Evolutionary conservation across 2,113 vertebrate species (phyloP), one percentile per base, ranked within the genome.

Genomic region (Eidolon helvum): DNA sequence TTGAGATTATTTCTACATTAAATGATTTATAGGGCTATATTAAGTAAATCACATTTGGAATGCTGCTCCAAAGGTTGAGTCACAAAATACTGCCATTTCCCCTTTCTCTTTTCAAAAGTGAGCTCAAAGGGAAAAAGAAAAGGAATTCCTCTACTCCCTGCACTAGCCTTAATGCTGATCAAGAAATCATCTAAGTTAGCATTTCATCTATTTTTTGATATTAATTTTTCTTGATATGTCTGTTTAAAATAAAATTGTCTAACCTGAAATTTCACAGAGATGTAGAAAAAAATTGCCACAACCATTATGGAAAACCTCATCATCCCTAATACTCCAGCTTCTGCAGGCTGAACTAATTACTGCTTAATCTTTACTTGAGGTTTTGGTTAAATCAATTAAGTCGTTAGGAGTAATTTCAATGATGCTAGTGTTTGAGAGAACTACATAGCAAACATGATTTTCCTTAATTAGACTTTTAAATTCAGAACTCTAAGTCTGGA

Each of bases 391-490:
- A 96, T 96, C 79, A 55, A 53, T 91, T 74, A 96, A 95, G 83
- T 94, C 16, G 0, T 97, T 91, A 96, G 48, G 93, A 89, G 35
- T 82, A 53, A 97, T 98, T 98, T 98, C 96, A 97, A 78, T 98
- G 96, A 98, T 97, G 91, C 97, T 72, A 95, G 94, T 96, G 94
- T 94, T 96, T 96, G 92, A 78, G 92, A 95, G 97, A 91, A 84
- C 92, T 90, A 74, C 78, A 85, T 65, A 26, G 82, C 82, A 95
- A 94, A 92, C 90, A 92, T 50, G 80, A 95, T 97, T 96, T 33
- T 1, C 88, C 93, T 92, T 96, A 96, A 97, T 91, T 96, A 97
- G 97, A 96, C 97, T 96, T 97, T 94, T 84, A 98, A 97, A 96
- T 94, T 84, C 93, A 72, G 68, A 93, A 57, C 68, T 59, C 43